phyloP scores from a whole-genome alignment of 1,140 invertebrate genomes.

The fruit fly (Drosophila melanogaster) region Release_6_plus_ISO1_MT NT_033779.5:9862501-9863000 shows the following conservation, averaged over 20 bases:
- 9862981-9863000: conserved; percentile 73
- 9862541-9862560: conserved; percentile 31
- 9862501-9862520: background rate
- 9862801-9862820: conserved; percentile 73
- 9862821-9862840: conserved; percentile 40
- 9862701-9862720: conserved; percentile 80
- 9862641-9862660: conserved; percentile 31
- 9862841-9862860: conserved; percentile 69
- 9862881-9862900: conserved; percentile 61
- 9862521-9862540: conserved; percentile 4
- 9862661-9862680: conserved; percentile 22
- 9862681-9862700: conserved; percentile 42
- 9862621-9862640: conserved; percentile 35
- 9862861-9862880: conserved; percentile 77
- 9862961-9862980: conserved; percentile 31
- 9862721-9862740: conserved; percentile 50
- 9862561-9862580: conserved; percentile 20
- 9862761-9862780: background rate
- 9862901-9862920: conserved; percentile 16
- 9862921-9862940: background rate
- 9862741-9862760: conserved; percentile 11
- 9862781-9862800: conserved; percentile 56
- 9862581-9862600: conserved; percentile 1
- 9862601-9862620: background rate
- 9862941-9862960: conserved; percentile 47